phyloP scores from a whole-genome alignment of 2,888 invertebrate species.

The Cantharis nigra region DNA sequence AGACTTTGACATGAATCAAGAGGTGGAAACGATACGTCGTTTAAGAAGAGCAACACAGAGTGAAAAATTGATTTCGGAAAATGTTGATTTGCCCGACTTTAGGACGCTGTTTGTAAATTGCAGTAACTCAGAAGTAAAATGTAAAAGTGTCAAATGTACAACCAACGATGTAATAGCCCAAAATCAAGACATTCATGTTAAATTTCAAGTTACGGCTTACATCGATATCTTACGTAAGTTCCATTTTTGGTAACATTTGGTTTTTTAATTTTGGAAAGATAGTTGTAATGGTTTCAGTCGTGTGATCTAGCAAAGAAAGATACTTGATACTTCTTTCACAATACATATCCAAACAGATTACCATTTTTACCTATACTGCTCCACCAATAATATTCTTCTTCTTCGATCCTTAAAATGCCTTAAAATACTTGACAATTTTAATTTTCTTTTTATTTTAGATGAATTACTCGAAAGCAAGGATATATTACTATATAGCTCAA shows the following conservation, averaged over 20 bases:
- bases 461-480: constrained; percentile 52
- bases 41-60: neutral
- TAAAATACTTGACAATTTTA: no score
- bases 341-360: no score
- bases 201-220: constrained; percentile 33
- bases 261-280: no score
- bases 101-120: constrained; percentile 24
- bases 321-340: no score
- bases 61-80: neutral
- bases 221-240: constrained; percentile 34
- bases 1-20: neutral
- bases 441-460: constrained; percentile 29
- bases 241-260: no score
- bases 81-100: constrained; percentile 11
- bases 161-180: constrained; percentile 31
- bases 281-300: no score
- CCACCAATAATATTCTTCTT: no score
- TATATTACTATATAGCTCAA: constrained; percentile 38
- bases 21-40: neutral
- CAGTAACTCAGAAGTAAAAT: constrained; percentile 20
- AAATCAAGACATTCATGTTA: constrained; percentile 31
- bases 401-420: no score
- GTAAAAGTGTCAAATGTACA: constrained; percentile 33
- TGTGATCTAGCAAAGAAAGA: no score
- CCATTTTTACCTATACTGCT: no score